Evolutionary conservation across 92 coral and sea anemone species (phyloP), one percentile per base, ranked within the genome.

Genomic region (Porites evermanni): DNA sequence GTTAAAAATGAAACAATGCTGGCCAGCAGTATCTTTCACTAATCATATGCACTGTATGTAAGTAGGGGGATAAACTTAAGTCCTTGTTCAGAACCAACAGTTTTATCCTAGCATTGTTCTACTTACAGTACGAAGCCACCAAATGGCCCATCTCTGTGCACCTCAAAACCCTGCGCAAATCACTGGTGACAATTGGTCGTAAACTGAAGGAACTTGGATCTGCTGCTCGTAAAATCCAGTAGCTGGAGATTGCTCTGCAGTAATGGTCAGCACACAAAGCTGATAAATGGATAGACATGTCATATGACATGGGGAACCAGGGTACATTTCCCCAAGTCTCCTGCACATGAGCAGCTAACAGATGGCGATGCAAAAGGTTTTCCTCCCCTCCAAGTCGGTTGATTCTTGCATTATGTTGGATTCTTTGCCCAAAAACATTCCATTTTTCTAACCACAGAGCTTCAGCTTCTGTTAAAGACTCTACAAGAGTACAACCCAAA

Each of bases 71-170:
- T 38, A 38, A 38, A 38, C 47, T 38, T 0, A 38, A 56, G 3
- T 12, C 61, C 61, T 11, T 14, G 12, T 12, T 10, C 14, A 54
- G 0, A 54, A 0, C 3, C 16, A 8, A 56, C 13, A 11, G 16
- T 2, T 0, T 10, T 56, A 11, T 12, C 61, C 14, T 56, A 56
- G 61, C 17, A 0, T 56, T 8, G 16, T 56, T 17, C 44, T 24
- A 89, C 98, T 92, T 90, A 94, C 98, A 94, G 21, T 92, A 86
- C 17, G 95, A 92, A 68, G 94, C 98, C 61, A 92, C 94, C 70
- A 94, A 75, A 17, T 91, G 89, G 3, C 88, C 93, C 2, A 93
- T 81, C 84, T 94, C 98, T 70, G 90, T 74, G 29, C 93, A 80
- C 81, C 98, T 84, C 68, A 90, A 93, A 52, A 92, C 77, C 59